Conservation (phyloP, 2,797 vertebrate genomes). For the Mycteria americana region DNA sequence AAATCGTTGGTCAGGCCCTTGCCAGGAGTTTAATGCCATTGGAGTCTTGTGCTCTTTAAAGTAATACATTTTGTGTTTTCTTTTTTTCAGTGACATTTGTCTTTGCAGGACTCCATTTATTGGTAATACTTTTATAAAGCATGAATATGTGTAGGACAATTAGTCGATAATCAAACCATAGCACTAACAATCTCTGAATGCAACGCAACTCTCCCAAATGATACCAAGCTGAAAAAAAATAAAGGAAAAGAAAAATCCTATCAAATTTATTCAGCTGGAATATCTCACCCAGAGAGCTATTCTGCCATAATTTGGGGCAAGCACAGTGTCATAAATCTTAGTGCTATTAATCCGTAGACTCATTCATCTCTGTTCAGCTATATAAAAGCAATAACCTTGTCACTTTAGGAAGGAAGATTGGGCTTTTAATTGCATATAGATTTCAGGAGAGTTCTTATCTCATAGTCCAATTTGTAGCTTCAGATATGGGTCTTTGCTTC, state of each 20-base stretch:
- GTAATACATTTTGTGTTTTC: background rate
- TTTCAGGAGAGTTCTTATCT: slow-evolving; percentile 68
- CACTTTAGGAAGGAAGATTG: slow-evolving; percentile 54
- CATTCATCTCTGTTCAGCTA: slow-evolving; percentile 69
- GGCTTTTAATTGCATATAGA: slow-evolving; percentile 71
- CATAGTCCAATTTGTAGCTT: slow-evolving; percentile 52
- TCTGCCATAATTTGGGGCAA: slow-evolving; percentile 58
- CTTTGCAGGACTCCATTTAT: background rate
- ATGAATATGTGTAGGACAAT: background rate
- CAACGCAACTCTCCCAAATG: background rate
- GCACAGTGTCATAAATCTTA: slow-evolving; percentile 69
- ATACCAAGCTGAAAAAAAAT: background rate
- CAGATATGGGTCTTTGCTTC: background rate
- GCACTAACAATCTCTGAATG: background rate
- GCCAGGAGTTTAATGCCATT: background rate
- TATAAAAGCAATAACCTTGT: slow-evolving; percentile 73
- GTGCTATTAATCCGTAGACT: slow-evolving; percentile 55
- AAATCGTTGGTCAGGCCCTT: background rate
- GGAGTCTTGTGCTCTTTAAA: background rate
- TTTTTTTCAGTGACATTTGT: background rate
- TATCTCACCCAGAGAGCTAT: slow-evolving; percentile 44
- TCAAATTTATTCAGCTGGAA: slow-evolving; percentile 60
- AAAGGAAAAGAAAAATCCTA: slow-evolving; percentile 29
- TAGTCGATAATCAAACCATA: background rate
- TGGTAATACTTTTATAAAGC: background rate